Conservation (phyloP, 2,113 vertebrate genomes). For the Lates calcarifer region DNA sequence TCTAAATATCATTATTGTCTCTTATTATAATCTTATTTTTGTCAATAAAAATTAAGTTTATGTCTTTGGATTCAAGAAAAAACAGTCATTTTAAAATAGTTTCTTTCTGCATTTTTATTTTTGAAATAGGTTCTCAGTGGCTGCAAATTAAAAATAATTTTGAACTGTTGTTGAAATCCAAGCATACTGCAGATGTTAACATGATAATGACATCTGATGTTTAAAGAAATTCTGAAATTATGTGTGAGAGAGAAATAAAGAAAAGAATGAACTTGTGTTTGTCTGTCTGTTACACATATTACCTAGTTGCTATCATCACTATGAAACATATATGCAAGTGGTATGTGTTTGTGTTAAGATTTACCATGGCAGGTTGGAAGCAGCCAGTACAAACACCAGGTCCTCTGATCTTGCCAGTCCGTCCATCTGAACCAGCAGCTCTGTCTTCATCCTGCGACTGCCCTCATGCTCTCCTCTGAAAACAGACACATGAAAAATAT, state of each 20-base stretch:
- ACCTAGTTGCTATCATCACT: neutral
- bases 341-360: constrained; percentile 33
- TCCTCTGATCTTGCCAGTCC: constrained; percentile 94
- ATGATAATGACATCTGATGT: neutral
- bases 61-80: neutral
- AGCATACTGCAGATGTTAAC: neutral
- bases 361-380: constrained; percentile 96
- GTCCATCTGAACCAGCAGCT: constrained; percentile 98
- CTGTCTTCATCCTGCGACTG: constrained; percentile 96
- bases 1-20: neutral
- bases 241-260: neutral
- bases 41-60: neutral
- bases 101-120: neutral
- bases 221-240: neutral
- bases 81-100: neutral
- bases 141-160: neutral
- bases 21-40: neutral
- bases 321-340: neutral
- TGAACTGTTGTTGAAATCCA: no score
- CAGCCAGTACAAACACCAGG: constrained; percentile 97
- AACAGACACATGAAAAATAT: no score
- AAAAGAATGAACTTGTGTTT: neutral
- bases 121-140: neutral
- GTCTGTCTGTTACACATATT: no score
- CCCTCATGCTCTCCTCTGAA: constrained; percentile 94